Percentiles rank a stretch among this genome's conserved stretches.
Conservation (phyloP, 2,797 vertebrate genomes). For the Phataginus tricuspis region DNA sequence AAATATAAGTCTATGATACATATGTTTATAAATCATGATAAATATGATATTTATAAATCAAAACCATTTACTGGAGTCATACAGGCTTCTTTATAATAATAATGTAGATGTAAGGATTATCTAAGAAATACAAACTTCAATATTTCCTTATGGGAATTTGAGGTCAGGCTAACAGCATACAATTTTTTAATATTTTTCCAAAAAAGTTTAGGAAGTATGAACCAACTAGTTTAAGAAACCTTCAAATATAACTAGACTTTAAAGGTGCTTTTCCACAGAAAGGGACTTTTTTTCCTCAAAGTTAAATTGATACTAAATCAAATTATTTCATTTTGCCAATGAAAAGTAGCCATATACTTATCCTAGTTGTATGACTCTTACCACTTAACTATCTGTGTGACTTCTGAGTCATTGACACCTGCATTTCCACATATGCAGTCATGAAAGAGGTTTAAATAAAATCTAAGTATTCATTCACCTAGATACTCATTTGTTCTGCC, state of each 20-base stretch:
- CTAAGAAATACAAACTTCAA: not conserved
- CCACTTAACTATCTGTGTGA: not conserved
- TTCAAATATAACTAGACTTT: not conserved
- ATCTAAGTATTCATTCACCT: not conserved
- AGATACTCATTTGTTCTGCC: not conserved
- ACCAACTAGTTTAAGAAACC: not conserved
- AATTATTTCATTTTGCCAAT: slow-evolving; percentile 6
- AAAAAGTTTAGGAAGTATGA: not conserved
- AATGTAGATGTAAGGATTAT: not conserved
- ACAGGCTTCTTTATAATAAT: not conserved
- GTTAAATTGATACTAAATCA: not conserved
- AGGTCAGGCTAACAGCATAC: not conserved
- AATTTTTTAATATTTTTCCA: not conserved
- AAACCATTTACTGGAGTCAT: not conserved
- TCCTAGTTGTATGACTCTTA: not conserved
- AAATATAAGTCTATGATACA: not conserved
- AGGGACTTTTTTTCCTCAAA: not conserved
- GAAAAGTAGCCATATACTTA: not conserved
- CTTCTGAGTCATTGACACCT: not conserved
- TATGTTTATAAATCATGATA: too few species aligned
- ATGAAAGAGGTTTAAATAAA: not conserved
- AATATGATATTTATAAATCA: not conserved
- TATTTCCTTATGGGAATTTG: not conserved
- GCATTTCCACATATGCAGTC: not conserved
- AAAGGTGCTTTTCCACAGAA: not conserved